Evolutionary conservation across 2,888 invertebrate species (phyloP), one percentile per base, ranked within the genome.

Genomic region (Caenorhabditis virilis): DNA sequence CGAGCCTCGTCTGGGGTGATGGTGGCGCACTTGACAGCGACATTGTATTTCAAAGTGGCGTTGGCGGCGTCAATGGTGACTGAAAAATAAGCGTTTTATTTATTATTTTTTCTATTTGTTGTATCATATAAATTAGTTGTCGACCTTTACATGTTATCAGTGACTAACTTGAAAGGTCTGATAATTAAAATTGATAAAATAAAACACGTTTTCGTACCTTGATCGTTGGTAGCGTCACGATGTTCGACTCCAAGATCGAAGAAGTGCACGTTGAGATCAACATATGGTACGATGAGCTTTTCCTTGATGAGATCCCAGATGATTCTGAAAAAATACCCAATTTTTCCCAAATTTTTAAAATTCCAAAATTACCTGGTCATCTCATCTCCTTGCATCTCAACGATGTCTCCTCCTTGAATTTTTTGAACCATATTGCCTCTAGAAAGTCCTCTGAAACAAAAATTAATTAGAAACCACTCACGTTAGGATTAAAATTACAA

Each of bases 281-380:
- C 87, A 86, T 93, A 95, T 0, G 97, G 97, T 67, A 95, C 86
- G 83, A 98, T 95, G 36, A 98, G 88, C 85, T 97, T 97, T 59
- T 95, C 89, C 86, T 97, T 98, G 80, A 98, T 98, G 35, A 91
- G 88, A 83, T 95, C 94, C 97, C 97, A 98, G 84, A 98, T 95
- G 72, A 98, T 92, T 78, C 97, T 86, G 54, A 22, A 76, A 63
- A 26, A 20, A 46, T 42, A 18, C 20, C n/a, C 27, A 27, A 26
- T 46, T n/a, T 30, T 46, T 25, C 16, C 9, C 26, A 15, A 26
- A 39, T 39, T 39, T 20, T 3, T 18, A 42, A 42, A 42, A 4
- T 42, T 42, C 4, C 11, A 42, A 42, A 42, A 15, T 18, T 76
- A 84, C 85, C 85, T 80, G 45, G 86, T 86, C 86, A 86, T 86